A percentile compares a stretch with the other conserved stretches of the same genome.
phyloP scores from a whole-genome alignment of 2,888 invertebrate species.

The Plebejus anna region DNA sequence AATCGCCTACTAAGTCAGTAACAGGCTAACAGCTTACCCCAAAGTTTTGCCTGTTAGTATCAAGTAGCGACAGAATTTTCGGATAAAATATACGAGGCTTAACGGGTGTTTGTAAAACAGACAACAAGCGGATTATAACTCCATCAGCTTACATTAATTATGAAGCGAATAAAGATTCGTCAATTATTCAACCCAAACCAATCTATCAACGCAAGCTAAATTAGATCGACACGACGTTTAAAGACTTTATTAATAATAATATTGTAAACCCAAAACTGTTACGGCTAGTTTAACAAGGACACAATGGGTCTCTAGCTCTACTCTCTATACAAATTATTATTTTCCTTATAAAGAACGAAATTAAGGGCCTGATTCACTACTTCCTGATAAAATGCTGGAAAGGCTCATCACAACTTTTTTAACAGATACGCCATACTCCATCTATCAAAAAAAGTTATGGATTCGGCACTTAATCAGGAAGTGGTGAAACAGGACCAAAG shows the following conservation, averaged over 20 bases:
- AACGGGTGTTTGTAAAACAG: not conserved
- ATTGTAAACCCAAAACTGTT: not conserved
- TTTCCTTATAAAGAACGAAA: not conserved
- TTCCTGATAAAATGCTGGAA: too few species aligned
- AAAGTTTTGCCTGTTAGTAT: too few species aligned
- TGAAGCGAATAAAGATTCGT: not conserved
- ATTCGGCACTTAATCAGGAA: too few species aligned
- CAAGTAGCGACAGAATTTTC: too few species aligned
- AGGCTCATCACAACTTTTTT: too few species aligned
- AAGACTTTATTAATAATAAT: not conserved
- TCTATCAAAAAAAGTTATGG: too few species aligned
- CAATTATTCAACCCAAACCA: not conserved
- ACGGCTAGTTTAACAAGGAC: too few species aligned
- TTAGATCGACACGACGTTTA: not conserved
- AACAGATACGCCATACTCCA: too few species aligned
- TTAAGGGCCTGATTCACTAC: not conserved
- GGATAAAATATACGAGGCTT: too few species aligned
- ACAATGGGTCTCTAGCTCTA: too few species aligned
- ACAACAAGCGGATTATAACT: not conserved
- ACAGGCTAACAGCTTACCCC: too few species aligned
- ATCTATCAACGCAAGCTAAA: not conserved
- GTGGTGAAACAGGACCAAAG: not conserved
- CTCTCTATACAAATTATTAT: not conserved
- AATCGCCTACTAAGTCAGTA: too few species aligned
- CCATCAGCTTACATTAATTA: not conserved